phyloP scores from a whole-genome alignment of 2,888 invertebrate species.

The Punctoribates punctum region DNA sequence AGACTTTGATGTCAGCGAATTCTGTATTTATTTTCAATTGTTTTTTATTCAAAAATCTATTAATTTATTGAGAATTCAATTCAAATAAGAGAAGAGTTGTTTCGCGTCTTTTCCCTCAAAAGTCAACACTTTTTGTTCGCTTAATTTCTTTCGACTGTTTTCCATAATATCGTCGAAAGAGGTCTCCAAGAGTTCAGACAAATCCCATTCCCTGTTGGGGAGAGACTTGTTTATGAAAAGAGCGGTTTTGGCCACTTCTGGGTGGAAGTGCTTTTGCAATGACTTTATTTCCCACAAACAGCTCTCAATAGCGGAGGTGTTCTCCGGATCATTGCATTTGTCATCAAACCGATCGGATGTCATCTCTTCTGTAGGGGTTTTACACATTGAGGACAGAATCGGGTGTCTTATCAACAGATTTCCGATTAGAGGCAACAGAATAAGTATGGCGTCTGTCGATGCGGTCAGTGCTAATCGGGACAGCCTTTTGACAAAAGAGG shows the following conservation, averaged over 20 bases:
- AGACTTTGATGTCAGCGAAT: no score
- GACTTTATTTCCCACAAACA: constrained; percentile 87
- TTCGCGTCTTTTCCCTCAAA: not conserved
- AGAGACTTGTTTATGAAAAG: constrained; percentile 66
- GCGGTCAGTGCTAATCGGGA: constrained; percentile 78
- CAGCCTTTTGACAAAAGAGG: constrained; percentile 85
- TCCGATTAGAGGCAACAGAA: constrained; percentile 74
- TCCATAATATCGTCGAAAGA: constrained; percentile 41
- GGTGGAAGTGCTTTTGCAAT: constrained; percentile 68
- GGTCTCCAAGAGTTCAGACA: constrained; percentile 64
- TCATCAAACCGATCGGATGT: constrained; percentile 74
- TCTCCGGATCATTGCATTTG: constrained; percentile 72
- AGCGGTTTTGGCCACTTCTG: constrained; percentile 69
- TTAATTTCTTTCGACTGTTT: not conserved
- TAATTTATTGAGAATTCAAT: not conserved
- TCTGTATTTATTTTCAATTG: no score
- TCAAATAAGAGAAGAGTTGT: not conserved
- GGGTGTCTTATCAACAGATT: constrained; percentile 77
- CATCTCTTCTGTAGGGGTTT: constrained; percentile 49
- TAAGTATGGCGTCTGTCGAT: constrained; percentile 68
- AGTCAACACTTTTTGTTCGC: not conserved
- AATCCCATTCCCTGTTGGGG: constrained; percentile 66
- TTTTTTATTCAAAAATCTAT: no score
- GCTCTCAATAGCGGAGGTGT: constrained; percentile 77
- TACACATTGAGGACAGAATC: constrained; percentile 45